These are phyloP conservation scores for Listronotus oregonensis DNA, from an alignment of 1,140 invertebrate genomes.

Conservation along the genomic window DNA sequence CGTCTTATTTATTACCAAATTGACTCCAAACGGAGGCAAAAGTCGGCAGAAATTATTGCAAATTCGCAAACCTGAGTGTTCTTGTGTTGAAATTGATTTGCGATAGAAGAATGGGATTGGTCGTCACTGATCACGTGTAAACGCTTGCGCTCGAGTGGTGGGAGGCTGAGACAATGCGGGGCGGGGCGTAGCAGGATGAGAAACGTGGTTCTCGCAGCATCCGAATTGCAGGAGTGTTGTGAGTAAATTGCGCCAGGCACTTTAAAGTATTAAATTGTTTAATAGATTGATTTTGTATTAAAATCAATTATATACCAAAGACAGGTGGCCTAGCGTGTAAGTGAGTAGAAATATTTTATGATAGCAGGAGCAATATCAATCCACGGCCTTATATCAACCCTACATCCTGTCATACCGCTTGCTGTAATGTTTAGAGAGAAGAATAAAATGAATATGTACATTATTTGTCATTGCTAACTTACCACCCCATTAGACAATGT, in stretches of 20 bases:
- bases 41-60: constrained; percentile 17
- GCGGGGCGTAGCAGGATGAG: constrained; percentile 22
- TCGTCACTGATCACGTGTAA: neutral
- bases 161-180: constrained; percentile 27
- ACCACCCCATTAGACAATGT: too few species aligned
- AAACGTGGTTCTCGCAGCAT: constrained; percentile 19
- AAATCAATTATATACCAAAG: too few species aligned
- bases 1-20: constrained; percentile 18
- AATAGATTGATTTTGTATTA: too few species aligned
- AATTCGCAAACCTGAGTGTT: constrained; percentile 21
- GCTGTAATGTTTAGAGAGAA: too few species aligned
- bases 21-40: constrained; percentile 18
- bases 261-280: too few species aligned
- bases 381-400: too few species aligned
- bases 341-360: too few species aligned
- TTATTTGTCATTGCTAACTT: too few species aligned
- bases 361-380: too few species aligned
- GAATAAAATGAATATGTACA: too few species aligned
- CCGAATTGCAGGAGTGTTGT: constrained; percentile 12
- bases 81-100: constrained; percentile 22
- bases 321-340: too few species aligned
- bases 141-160: constrained; percentile 20
- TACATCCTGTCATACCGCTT: too few species aligned
- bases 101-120: constrained; percentile 9
- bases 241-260: constrained; percentile 27